Evolutionary conservation across 2,888 invertebrate genomes (phyloP).

Genomic region (Dynastes maya): DNA sequence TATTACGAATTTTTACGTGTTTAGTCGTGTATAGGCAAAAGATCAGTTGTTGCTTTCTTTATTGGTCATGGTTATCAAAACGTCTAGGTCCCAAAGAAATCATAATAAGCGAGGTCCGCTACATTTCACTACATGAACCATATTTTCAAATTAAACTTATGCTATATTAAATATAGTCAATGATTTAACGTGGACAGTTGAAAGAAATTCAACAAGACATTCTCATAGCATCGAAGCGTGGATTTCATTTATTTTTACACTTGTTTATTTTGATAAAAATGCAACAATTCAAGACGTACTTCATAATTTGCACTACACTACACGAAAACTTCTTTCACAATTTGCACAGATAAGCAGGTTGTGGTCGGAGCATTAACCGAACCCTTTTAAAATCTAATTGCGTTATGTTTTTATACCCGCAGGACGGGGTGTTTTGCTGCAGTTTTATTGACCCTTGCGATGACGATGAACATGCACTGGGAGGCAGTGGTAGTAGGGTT

Average conservation of each 20-base stretch:
- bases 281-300: conserved; percentile 19
- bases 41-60: no score
- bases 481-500: conserved; percentile 65
- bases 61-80: no score
- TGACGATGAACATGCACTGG: conserved; percentile 68
- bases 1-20: no score
- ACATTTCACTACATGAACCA: not conserved
- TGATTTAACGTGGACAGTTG: no score
- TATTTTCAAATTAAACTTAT: not conserved
- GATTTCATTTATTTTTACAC: no score
- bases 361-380: conserved; percentile 45
- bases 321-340: conserved; percentile 49
- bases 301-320: conserved; percentile 49
- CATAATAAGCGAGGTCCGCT: no score
- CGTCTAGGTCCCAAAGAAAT: no score
- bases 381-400: conserved; percentile 33
- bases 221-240: not conserved
- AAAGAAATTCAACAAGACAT: not conserved
- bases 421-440: conserved; percentile 71
- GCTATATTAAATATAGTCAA: no score
- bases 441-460: conserved; percentile 71
- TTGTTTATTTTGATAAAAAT: conserved; percentile 1
- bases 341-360: conserved; percentile 51
- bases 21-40: no score
- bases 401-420: conserved; percentile 59